Base-by-base conservation (phyloP, 2,797 vertebrate species). In the Amblyraja radiata region DNA sequence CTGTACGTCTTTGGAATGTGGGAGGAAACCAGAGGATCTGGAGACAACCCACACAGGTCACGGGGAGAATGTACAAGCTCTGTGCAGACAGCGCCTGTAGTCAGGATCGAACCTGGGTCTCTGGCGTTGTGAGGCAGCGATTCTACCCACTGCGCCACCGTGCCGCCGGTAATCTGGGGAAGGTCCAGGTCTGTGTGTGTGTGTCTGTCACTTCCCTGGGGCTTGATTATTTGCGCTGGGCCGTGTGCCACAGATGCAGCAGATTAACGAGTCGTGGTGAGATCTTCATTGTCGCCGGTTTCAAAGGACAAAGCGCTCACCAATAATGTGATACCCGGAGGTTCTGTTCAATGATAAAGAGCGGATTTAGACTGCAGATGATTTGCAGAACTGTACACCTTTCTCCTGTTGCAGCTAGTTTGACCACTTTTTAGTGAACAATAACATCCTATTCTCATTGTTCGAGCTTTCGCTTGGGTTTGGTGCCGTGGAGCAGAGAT, bases 221-320 rank as follows among this genome's bases (percentile, higher is more conserved):
- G 5, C 71, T n/a, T 39, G 39, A 74, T 92, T 92, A 90, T 92
- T 92, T 92, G 39, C 39, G 74, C 21, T 91, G 65, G 88, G 88
- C 88, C 88, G 91, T 46, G 88, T 91, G 88, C 88, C 88, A 76
- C 71, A 76, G 10, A 23, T 76, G 71, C 39, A 92, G 74, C 71
- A 10, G 36, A 46, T 54, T 21, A 92, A 10, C 54, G 25, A 76
- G 73, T 74, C 14, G 6, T 73, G 68, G 71, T 16, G 28, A 74
- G 46, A 5, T 4, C 46, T 73, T 28, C 71, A 76, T 76, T 92
- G 71, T 54, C 18, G 71, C 71, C 54, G 58, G 28, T 58, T 74
- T 92, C 39, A 36, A 18, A 88, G 84, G 65, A 88, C 61, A 88
- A 88, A 88, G 84, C 5, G 4, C 36, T 28, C n/a, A n/a, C 18